Base-by-base conservation (phyloP, 2,797 vertebrate genomes). In the Syngnathus rostellatus region DNA sequence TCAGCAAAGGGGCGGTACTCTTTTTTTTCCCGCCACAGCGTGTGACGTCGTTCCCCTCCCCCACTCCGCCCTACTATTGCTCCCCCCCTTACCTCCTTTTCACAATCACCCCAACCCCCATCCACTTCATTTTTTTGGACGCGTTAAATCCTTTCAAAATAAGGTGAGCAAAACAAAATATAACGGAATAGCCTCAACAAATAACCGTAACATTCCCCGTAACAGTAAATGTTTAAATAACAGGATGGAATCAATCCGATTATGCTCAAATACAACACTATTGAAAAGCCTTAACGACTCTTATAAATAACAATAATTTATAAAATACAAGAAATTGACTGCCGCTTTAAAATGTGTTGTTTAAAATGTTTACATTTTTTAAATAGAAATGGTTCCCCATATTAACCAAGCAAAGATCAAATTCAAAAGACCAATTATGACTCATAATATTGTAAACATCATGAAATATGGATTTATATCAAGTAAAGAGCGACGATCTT, bases 11-110 rank as follows among this genome's bases (percentile, higher is more conserved):
- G 77, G 84, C 86, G 81, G 82, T 70, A 68, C 83, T 17, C 81
- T 77, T 60, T 37, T 60, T 37, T 90, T 92, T 91, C 90, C 89
- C 91, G 91, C 90, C 91, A 91, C 87, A 85, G 69, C 60, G 5
- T n/a, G 78, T 89, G 90, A 90, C 89, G 88, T 82, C 62, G 8
- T 70, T 53, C 81, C 79, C 80, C 76, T 70, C 81, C 82, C 85
- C 83, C 85, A 77, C 62, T 73, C 75, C 1, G 48, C 48, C 81
- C 68, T 77, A 85, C 85, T 81, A 85, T 80, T 81, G 77, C 82
- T 80, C 82, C 21, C 17, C 45, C 17, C 14, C 38, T 55, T 11
- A 39, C 72, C 68, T 7, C 67, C 75, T 53, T 11, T 53, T 53
- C 69, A 37, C 69, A 50, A 63, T 62, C 63, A 23, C 64, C 12